Base-by-base conservation (phyloP, 2,113 vertebrate genomes). In the Bettongia penicillata region DNA sequence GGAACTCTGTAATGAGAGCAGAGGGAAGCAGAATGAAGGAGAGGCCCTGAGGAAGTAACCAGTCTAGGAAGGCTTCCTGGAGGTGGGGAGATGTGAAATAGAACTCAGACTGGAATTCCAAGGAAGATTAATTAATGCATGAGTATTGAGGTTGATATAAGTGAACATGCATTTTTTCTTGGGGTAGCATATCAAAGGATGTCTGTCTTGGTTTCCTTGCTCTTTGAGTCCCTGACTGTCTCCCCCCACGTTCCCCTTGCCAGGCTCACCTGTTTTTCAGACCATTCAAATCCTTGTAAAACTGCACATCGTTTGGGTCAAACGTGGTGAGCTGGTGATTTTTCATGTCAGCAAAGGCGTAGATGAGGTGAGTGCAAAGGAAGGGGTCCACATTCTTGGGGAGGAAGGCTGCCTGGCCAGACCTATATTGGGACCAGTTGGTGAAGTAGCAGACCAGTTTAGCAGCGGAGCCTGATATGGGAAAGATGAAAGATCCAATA, bases 361-460 rank as follows among this genome's bases (percentile, higher is more conserved):
- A 99, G 48, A 99, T 95, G 47, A 99, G 97, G 94, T 99, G 98
- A 55, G 98, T 99, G 90, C 99, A 99, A 25, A 99, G 98, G 28
- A 55, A 90, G 55, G 99, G 98, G 77, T 99, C 98, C 43, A 99
- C 97, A 8, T 98, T 96, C n/a, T 96, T 61, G 8, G 98, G 98
- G 51, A 98, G 53, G 97, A 98, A 99, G 77, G 91, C 97, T 11
- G 98, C 98, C 0, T 91, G 52, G 6, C 97, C 98, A 14, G 96
- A 61, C 91, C 98, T 97, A 95, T 99, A 99, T 93, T 98, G 98
- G 28, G 98, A 97, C 98, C 98, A 99, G 98, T 98, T 99, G 94
- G 98, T 98, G 96, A 99, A 98, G 97, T 99, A 99, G 96, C 99
- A 99, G 53, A 98, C 97, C 94, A 99, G 94, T 57, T 98, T 98